Conservation (phyloP, 2,888 invertebrate species). For the Scrobipalpa costella region DNA sequence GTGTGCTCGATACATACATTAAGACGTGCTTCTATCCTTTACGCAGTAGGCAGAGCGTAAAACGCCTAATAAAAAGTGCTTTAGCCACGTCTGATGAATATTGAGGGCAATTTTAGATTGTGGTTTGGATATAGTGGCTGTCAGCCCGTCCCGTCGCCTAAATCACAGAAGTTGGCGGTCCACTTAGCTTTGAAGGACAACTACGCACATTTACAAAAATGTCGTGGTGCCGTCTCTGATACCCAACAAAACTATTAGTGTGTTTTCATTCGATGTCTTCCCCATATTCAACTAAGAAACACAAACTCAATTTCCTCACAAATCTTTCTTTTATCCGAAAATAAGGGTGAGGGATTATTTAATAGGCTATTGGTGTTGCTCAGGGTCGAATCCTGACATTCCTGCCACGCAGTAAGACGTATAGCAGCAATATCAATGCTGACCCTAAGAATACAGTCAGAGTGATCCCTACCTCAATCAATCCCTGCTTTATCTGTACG, state of each 20-base stretch:
- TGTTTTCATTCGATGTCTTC: background rate
- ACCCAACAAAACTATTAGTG: background rate
- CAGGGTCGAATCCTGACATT: background rate
- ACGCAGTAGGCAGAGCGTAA: too few relatives aligned
- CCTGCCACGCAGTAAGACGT: constrained; percentile 14
- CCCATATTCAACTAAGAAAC: background rate
- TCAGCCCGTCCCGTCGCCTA: too few relatives aligned
- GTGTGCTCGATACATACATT: background rate
- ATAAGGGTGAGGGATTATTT: constrained; percentile 15
- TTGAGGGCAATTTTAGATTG: too few relatives aligned
- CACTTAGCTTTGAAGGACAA: too few relatives aligned
- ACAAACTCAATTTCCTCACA: constrained; percentile 11
- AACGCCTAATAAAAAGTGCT: too few relatives aligned
- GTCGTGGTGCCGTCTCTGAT: background rate
- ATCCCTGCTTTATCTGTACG: too few relatives aligned
- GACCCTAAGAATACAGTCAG: constrained; percentile 11
- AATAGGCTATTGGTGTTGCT: constrained; percentile 3
- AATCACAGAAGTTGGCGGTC: too few relatives aligned
- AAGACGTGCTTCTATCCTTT: too few relatives aligned
- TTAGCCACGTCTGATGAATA: background rate
- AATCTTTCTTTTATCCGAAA: constrained; percentile 2
- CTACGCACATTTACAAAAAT: background rate
- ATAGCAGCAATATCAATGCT: background rate
- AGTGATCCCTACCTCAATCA: too few relatives aligned
- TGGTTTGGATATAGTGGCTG: too few relatives aligned